Evolutionary conservation across 2,113 vertebrate genomes (phyloP), one percentile per base, ranked within the genome.

Genomic region (Dryoscopus gambensis): DNA sequence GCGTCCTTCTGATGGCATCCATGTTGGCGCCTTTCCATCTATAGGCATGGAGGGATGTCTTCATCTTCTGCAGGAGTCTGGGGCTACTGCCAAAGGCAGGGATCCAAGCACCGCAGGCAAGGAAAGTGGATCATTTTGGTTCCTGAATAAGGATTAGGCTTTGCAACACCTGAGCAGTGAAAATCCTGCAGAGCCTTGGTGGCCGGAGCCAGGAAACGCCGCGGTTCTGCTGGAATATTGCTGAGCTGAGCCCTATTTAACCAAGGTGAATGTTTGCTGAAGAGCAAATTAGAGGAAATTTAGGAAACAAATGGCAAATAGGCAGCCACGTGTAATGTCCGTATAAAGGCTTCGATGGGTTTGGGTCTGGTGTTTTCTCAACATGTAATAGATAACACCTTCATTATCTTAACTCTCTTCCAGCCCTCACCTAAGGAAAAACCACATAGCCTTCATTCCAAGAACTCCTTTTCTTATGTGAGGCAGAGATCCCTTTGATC

Each of bases 161-260:
- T 94, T 87, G 93, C 93, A 97, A 97, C 97, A 98, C 98, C 98
- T 98, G 98, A 98, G 97, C 96, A 97, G 96, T 52, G 96, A 97
- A 97, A 97, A 97, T 95, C 95, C 97, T 97, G 95, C 11, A 81
- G 96, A 49, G 87, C 68, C 84, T 93, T 55, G 44, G 20, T 90
- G 96, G 84, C 92, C 86, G 46, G 86, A 95, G 89, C 96, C 93
- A 97, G 87, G 91, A 96, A 97, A 95, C 46, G n/a, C 86, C 27
- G 42, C 7, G 42, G 96, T 89, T 95, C 97, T 83, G 55, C 25
- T n/a, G 53, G 74, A 77, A 87, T 93, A 86, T 95, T 93, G 87
- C 85, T 75, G 95, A 96, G 95, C 49, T 5, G 92, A 96, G 90
- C 64, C 95, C 67, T 75, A 46, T 95, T 89, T 94, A 96, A 65